These are phyloP conservation scores for Drosophila longiperda DNA, from an alignment of 2,888 invertebrate species.

Conservation along the genomic window DNA sequence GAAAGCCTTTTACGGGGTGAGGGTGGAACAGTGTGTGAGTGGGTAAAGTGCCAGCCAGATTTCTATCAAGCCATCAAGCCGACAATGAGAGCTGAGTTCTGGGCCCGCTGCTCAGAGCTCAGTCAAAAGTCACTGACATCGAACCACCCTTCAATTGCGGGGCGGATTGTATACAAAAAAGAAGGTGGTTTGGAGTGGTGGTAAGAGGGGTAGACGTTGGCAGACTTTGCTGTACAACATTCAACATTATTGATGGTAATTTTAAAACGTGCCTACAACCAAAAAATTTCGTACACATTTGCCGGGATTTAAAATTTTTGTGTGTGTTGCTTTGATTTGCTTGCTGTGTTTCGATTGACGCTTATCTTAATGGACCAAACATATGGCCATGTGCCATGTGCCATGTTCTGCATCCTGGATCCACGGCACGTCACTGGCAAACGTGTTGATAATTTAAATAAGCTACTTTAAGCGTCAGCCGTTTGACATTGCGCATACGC, in stretches of 20 bases:
- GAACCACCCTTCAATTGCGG: slow-evolving; percentile 13
- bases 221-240: slow-evolving; percentile 25
- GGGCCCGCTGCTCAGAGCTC: slow-evolving; percentile 32
- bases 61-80: slow-evolving; percentile 78
- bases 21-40: slow-evolving; percentile 4
- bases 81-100: slow-evolving; percentile 52
- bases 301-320: slow-evolving; percentile 77
- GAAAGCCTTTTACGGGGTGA: background rate
- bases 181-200: background rate
- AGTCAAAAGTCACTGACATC: slow-evolving; percentile 68
- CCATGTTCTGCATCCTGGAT: background rate
- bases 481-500: slow-evolving; percentile 76
- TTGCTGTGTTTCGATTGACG: slow-evolving; percentile 70
- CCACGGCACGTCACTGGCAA: slow-evolving; percentile 26
- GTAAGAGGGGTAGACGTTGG: background rate
- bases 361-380: slow-evolving; percentile 82
- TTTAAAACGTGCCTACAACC: slow-evolving; percentile 80
- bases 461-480: slow-evolving; percentile 68
- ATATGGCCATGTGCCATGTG: slow-evolving; percentile 58
- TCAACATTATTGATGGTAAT: slow-evolving; percentile 79
- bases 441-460: slow-evolving; percentile 82
- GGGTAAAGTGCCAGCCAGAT: slow-evolving; percentile 46
- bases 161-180: background rate
- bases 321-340: slow-evolving; percentile 58
- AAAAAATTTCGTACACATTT: slow-evolving; percentile 74